These are phyloP conservation scores for Prenolepis imparis DNA, from an alignment of 2,888 invertebrate genomes.

Conservation along the genomic window DNA sequence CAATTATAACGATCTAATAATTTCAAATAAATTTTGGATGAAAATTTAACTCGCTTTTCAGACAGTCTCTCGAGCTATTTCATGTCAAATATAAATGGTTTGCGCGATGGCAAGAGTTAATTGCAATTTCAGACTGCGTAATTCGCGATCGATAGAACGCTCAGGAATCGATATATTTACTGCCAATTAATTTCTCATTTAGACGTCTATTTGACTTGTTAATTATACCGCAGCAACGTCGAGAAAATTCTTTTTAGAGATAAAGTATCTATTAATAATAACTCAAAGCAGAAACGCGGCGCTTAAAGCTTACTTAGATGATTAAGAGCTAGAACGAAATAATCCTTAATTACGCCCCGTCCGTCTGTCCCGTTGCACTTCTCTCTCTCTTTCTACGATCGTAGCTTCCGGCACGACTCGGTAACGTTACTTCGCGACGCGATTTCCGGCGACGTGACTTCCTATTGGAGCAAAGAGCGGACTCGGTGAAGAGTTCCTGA, in stretches of 20 bases:
- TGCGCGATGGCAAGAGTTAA: not conserved
- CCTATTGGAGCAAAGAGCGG: slow-evolving; percentile 55
- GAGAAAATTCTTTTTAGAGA: slow-evolving; percentile 17
- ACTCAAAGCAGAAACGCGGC: not conserved
- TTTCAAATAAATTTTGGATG: too few relatives aligned
- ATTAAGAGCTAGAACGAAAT: slow-evolving; percentile 51
- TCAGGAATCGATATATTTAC: slow-evolving; percentile 1
- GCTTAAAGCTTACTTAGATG: slow-evolving; percentile 9
- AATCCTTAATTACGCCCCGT: slow-evolving; percentile 40
- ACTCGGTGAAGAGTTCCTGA: not conserved
- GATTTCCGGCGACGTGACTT: slow-evolving; percentile 77
- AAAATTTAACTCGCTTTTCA: not conserved
- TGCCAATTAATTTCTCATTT: slow-evolving; percentile 36
- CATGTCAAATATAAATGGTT: not conserved
- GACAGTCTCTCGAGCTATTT: not conserved
- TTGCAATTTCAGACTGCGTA: not conserved
- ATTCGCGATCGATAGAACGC: not conserved
- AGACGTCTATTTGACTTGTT: slow-evolving; percentile 11
- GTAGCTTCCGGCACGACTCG: slow-evolving; percentile 60
- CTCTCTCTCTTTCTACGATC: slow-evolving; percentile 34
- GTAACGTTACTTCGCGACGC: slow-evolving; percentile 75
- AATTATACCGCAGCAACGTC: slow-evolving; percentile 23
- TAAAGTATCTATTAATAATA: slow-evolving; percentile 16
- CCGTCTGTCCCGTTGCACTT: slow-evolving; percentile 20
- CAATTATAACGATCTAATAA: too few relatives aligned